These are phyloP conservation scores for Palythoa grandiflora DNA, from an alignment of 92 coral and sea anemone genomes.

Conservation along the genomic window DNA sequence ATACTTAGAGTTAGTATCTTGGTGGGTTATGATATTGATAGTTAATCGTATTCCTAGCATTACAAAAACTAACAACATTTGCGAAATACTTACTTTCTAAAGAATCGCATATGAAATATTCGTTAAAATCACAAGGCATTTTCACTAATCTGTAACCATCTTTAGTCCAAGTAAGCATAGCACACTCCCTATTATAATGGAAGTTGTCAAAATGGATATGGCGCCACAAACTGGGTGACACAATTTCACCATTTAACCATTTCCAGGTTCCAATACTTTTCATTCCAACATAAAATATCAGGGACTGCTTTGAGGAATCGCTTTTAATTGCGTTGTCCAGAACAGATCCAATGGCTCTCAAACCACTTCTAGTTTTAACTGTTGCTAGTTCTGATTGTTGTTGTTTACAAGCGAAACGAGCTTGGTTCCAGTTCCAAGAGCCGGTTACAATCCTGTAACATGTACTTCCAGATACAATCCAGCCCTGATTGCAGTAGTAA, in stretches of 20 bases:
- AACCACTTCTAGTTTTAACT: background rate
- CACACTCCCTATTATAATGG: background rate
- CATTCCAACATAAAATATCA: constrained; percentile 16
- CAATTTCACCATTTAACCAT: constrained; percentile 24
- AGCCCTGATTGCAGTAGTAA: background rate
- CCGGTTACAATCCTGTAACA: background rate
- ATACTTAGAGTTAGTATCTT: too few species aligned
- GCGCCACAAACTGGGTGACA: constrained; percentile 15
- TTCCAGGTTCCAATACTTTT: constrained; percentile 13
- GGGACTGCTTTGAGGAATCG: background rate
- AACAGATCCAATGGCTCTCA: background rate
- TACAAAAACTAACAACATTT: too few species aligned
- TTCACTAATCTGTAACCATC: background rate
- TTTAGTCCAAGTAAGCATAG: background rate
- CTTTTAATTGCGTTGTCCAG: background rate
- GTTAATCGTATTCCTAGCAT: too few species aligned
- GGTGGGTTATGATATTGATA: too few species aligned
- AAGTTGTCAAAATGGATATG: background rate
- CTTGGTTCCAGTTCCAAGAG: background rate
- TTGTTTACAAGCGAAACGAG: background rate
- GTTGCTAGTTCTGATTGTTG: background rate
- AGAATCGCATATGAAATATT: constrained; percentile 16
- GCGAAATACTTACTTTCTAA: constrained; percentile 23
- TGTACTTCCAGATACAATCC: background rate
- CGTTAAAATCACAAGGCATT: background rate